phyloP scores from a whole-genome alignment of 2,797 vertebrate species.

The Chloroceryle amazona region DNA sequence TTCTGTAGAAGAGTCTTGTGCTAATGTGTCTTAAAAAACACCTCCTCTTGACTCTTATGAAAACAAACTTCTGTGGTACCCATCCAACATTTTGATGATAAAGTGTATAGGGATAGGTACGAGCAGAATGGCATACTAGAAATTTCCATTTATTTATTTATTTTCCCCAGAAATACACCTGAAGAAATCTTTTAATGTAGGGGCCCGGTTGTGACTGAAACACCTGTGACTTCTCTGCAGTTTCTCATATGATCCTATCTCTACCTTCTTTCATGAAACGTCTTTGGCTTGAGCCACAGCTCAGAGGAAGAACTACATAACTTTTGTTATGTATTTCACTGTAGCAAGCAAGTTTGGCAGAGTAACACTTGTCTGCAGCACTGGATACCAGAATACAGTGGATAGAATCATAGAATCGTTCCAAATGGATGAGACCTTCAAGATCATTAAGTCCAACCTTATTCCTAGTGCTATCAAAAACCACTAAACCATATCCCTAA shows the following conservation, averaged over 20 bases:
- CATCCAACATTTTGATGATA: background rate
- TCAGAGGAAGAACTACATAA: background rate
- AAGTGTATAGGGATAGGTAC: background rate
- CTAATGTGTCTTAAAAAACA: background rate
- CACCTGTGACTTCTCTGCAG: background rate
- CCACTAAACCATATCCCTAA: too few relatives aligned
- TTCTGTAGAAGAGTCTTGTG: background rate
- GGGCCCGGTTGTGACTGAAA: background rate
- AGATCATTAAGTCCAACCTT: too few relatives aligned
- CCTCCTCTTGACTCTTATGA: background rate
- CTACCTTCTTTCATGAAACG: background rate
- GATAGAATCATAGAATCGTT: too few relatives aligned
- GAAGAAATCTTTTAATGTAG: background rate
- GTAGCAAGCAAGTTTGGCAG: background rate
- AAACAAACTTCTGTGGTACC: background rate
- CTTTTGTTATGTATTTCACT: background rate
- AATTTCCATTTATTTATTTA: background rate
- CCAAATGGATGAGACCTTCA: too few relatives aligned
- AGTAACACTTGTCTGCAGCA: rapidly evolving
- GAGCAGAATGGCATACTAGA: background rate
- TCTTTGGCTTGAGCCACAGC: background rate
- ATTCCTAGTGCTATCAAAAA: too few relatives aligned
- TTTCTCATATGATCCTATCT: background rate
- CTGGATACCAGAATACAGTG: background rate
- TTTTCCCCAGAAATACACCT: background rate